A percentile compares a stretch with the other conserved stretches of the same genome.
Evolutionary conservation across 2,888 invertebrate species (phyloP).

Genomic region (Drosophila multiciliata): DNA sequence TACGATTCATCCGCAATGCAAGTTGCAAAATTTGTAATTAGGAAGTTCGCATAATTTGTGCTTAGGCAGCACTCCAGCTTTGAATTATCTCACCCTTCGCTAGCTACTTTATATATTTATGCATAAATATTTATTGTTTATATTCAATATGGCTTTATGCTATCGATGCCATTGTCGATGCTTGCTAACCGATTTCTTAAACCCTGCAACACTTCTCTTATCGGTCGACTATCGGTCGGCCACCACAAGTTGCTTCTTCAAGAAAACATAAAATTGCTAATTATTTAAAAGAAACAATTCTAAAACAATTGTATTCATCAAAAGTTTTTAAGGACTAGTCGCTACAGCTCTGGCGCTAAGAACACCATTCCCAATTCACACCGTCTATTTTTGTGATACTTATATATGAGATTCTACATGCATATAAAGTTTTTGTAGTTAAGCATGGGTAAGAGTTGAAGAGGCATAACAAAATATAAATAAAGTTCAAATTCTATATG

Average conservation of each 20-base stretch:
- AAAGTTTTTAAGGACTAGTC: not conserved
- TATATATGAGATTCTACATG: slow-evolving; percentile 23
- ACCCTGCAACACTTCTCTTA: slow-evolving; percentile 32
- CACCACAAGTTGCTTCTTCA: slow-evolving; percentile 50
- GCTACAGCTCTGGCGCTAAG: not conserved
- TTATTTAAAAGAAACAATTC: slow-evolving; percentile 41
- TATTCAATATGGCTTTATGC: slow-evolving; percentile 11
- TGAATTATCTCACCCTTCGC: not conserved
- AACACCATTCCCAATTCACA: not conserved
- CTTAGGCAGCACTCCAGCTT: not conserved
- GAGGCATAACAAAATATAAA: not conserved
- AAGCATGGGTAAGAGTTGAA: slow-evolving; percentile 52
- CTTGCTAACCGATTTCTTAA: slow-evolving; percentile 6
- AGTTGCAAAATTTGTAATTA: not conserved
- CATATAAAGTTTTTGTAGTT: slow-evolving; percentile 28
- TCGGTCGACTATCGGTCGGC: slow-evolving; percentile 36
- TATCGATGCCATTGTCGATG: slow-evolving; percentile 15
- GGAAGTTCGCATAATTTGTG: not conserved
- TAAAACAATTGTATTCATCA: slow-evolving; percentile 22
- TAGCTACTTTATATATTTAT: not conserved
- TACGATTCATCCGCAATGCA: not conserved
- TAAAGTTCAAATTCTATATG: not conserved
- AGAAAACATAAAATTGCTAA: slow-evolving; percentile 57
- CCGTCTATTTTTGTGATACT: not conserved
- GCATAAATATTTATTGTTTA: slow-evolving; percentile 31